Base-by-base conservation (phyloP, 2,113 vertebrate genomes). In the Maccullochella peelii region DNA sequence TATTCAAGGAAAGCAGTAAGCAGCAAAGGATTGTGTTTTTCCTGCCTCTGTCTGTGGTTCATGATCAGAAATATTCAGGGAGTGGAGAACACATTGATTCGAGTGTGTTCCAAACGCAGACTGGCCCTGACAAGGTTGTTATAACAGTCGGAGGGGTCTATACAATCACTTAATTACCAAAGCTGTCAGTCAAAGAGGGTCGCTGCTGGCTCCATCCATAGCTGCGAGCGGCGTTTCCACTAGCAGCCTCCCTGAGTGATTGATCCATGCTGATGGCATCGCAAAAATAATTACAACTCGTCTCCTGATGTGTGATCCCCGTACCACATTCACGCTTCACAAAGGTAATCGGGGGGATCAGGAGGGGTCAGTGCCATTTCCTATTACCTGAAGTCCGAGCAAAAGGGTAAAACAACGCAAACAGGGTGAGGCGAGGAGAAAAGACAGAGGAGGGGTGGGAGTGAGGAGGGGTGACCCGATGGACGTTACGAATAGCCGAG, bases 151-250 rank as follows among this genome's bases (percentile, higher is more conserved):
- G 96, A 96, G 96, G 95, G 96, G 96, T 96, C 96, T 96, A 95
- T 97, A 97, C 97, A 97, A 97, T 97, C 97, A 96, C 97, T 97
- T 98, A 98, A 99, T 99, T 97, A 99, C 97, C 97, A 96, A 96
- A 97, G 95, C 98, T 99, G 98, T 99, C 98, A 98, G 95, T 99
- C 97, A 99, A 75, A 94, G 88, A 88, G 89, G 95, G 96, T 95
- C 95, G 95, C 95, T 92, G 91, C 95, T 95, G 95, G 94, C 94
- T 92, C 94, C 94, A 88, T 93, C 85, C 94, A 87, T 94, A 96
- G 96, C 97, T 96, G 95, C 94, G 91, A 97, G 95, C 92, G 94
- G 96, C 96, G 94, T 97, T 33, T 98, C 96, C 97, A 95, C 96
- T 94, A 96, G 95, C 96, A 94, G 95, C 93, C 96, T 96, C 93